These are phyloP conservation scores for Asobara japonica DNA, from an alignment of 1,140 invertebrate genomes.

Conservation along the genomic window DNA sequence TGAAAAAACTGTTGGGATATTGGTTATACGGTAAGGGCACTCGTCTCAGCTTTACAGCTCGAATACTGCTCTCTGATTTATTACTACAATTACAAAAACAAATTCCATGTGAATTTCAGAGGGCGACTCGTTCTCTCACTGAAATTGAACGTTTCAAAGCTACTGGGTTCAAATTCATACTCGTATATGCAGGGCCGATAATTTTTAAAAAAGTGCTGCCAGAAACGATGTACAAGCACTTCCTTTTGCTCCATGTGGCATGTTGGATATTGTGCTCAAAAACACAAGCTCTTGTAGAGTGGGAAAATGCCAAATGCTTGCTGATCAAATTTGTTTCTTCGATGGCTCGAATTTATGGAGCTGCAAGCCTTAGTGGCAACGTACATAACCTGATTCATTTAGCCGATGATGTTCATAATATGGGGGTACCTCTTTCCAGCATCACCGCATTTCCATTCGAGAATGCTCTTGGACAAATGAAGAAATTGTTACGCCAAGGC, in stretches of 20 bases:
- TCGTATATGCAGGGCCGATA: background rate
- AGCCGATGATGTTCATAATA: background rate
- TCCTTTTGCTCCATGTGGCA: constrained; percentile 6
- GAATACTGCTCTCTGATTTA: too few relatives aligned
- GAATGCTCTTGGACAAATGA: background rate
- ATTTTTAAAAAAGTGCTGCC: constrained; percentile 13
- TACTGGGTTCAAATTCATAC: too few relatives aligned
- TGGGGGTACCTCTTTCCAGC: background rate
- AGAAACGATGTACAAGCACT: background rate
- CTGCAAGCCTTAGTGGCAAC: background rate
- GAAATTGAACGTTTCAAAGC: too few relatives aligned
- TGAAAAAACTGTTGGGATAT: too few relatives aligned
- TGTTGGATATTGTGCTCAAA: constrained; percentile 4
- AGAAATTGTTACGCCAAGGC: background rate
- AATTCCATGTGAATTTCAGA: too few relatives aligned
- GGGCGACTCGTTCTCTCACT: too few relatives aligned
- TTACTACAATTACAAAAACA: too few relatives aligned
- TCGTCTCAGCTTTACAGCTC: background rate
- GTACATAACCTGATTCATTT: constrained; percentile 1
- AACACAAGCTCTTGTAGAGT: background rate
- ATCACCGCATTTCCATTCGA: constrained; percentile 6
- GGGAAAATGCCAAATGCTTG: background rate
- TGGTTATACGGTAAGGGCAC: constrained; percentile 29
- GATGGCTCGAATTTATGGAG: background rate
- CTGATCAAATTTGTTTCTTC: background rate